Conservation (phyloP, 2,888 invertebrate species). For the Oscheius sp. region DNA sequence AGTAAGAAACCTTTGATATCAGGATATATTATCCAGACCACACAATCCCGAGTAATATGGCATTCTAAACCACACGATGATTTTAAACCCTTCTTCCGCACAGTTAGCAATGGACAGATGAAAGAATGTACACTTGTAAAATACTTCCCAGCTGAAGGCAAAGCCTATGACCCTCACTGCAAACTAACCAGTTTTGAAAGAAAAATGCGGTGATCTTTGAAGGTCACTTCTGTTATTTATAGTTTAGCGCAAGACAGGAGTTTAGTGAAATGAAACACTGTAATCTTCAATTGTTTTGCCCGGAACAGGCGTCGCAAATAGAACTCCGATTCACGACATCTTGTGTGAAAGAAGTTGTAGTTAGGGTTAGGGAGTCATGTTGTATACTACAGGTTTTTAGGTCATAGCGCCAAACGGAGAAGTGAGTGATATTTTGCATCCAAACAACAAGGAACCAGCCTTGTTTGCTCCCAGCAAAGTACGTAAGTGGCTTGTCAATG, state of each 20-base stretch:
- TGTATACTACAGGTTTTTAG: slow-evolving; percentile 9
- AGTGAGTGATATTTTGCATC: slow-evolving; percentile 40
- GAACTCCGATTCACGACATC: slow-evolving; percentile 38
- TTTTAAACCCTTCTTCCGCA: neutral
- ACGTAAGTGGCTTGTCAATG: no score
- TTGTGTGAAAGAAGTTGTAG: slow-evolving; percentile 37
- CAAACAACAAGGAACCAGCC: slow-evolving; percentile 31
- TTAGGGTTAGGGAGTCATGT: slow-evolving; percentile 30
- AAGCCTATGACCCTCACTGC: slow-evolving; percentile 34
- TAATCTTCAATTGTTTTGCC: slow-evolving; percentile 47
- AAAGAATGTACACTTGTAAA: slow-evolving; percentile 17
- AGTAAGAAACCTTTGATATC: neutral
- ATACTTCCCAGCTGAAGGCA: slow-evolving; percentile 37
- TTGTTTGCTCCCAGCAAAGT: slow-evolving; percentile 42
- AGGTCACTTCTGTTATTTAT: neutral
- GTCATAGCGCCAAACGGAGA: slow-evolving; percentile 50
- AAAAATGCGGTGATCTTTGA: slow-evolving; percentile 40
- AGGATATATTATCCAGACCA: neutral
- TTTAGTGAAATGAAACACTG: slow-evolving; percentile 45
- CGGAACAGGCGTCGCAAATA: slow-evolving; percentile 49
- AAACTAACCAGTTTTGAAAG: slow-evolving; percentile 41
- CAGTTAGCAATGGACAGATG: slow-evolving; percentile 9
- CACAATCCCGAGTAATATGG: neutral
- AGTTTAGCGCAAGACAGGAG: slow-evolving; percentile 37
- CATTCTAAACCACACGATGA: neutral